These are phyloP conservation scores for Diceros bicornis DNA, from an alignment of 2,797 vertebrate genomes.

Conservation along the genomic window DNA sequence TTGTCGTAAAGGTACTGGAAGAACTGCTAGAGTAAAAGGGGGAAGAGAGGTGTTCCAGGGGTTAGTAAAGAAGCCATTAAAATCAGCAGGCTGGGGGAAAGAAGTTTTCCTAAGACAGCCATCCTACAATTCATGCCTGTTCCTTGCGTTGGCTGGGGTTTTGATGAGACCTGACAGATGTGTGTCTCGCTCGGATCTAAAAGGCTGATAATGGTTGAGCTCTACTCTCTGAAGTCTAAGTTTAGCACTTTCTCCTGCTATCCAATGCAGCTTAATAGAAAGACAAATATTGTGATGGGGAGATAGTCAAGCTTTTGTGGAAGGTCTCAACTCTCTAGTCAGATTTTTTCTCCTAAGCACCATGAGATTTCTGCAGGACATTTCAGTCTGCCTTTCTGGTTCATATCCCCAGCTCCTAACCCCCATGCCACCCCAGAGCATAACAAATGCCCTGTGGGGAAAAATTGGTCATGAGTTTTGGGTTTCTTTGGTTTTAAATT, in stretches of 20 bases:
- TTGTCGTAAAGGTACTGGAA: not conserved
- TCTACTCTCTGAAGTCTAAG: not conserved
- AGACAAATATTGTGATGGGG: not conserved
- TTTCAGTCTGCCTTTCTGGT: not conserved
- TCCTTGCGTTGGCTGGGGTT: not conserved
- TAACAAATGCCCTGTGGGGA: not conserved
- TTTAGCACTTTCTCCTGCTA: not conserved
- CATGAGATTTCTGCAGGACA: not conserved
- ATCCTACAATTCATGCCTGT: rapidly evolving
- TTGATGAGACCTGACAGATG: not conserved
- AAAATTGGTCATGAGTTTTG: not conserved
- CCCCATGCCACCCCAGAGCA: too few relatives aligned
- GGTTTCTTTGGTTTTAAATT: not conserved
- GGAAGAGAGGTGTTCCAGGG: not conserved
- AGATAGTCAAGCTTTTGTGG: not conserved
- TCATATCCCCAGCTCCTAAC: not conserved
- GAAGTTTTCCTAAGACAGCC: too few relatives aligned
- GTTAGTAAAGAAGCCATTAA: not conserved
- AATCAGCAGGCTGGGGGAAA: not conserved
- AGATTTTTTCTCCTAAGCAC: not conserved
- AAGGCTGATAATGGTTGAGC: not conserved
- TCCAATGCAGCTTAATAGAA: not conserved
- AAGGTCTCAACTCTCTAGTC: not conserved
- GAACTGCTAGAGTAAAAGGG: not conserved
- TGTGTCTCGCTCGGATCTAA: not conserved